Percentiles rank a stretch among this genome's conserved stretches.
phyloP scores from a whole-genome alignment of 2,888 invertebrate species.

The Bombyx huttoni region DNA sequence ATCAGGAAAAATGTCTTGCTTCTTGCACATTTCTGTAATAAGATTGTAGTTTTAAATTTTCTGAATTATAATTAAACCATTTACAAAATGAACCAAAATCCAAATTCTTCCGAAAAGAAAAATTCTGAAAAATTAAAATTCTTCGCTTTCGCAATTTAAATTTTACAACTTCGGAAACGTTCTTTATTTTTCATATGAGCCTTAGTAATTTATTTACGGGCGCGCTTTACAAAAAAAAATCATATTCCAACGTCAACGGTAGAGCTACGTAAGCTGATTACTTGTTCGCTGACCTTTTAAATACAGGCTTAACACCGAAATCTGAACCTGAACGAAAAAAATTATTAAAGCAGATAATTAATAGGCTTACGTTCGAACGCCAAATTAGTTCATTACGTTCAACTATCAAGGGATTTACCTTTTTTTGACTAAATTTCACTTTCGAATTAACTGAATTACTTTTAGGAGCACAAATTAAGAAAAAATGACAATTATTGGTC shows the following conservation, averaged over 20 bases:
- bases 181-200: neutral
- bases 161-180: neutral
- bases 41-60: too few relatives aligned
- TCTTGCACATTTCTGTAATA: too few relatives aligned
- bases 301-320: slow-evolving; percentile 29
- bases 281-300: slow-evolving; percentile 32
- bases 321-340: slow-evolving; percentile 24
- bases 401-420: neutral
- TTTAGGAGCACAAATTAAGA: too few relatives aligned
- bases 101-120: too few relatives aligned
- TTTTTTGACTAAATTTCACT: neutral
- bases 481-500: too few relatives aligned
- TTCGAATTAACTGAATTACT: too few relatives aligned
- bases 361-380: slow-evolving; percentile 6
- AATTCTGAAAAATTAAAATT: neutral
- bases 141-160: neutral
- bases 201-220: neutral
- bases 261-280: slow-evolving; percentile 33
- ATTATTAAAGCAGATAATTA: slow-evolving; percentile 30
- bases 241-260: slow-evolving; percentile 16
- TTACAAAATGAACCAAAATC: too few relatives aligned
- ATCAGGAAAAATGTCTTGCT: too few relatives aligned
- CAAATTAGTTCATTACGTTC: neutral
- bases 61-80: too few relatives aligned
- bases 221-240: slow-evolving; percentile 10